Evolutionary conservation across 37 sponge, comb jelly and placozoan genomes (phyloP), one percentile per base, ranked within the genome.

Genomic region (Aplysina aerophoba): DNA sequence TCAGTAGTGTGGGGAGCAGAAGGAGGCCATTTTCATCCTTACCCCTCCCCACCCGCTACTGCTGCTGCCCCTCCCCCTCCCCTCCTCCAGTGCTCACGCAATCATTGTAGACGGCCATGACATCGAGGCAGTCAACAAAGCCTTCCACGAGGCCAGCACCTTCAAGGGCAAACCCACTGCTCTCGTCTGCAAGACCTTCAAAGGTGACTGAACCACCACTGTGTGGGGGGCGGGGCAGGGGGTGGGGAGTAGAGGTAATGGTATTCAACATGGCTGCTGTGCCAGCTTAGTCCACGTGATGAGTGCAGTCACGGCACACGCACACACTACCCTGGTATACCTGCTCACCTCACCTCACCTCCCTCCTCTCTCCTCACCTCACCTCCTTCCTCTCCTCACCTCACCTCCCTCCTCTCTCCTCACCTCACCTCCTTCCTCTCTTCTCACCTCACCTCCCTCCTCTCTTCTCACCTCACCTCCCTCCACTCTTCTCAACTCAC

Each of bases 81-180:
- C 79, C 59, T 50, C 22, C n/a, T 4, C 71, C 63, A 87, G 91
- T 17, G 94, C 82, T 83, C 86, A 98, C 65, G 91, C 97, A 36
- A 91, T 94, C 35, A 88, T 98, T 63, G 95, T 98, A 31, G 97
- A 98, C 81, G 99, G 99, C 24, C 96, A 98, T 58, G 86, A 88
- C 78, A 87, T 98, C 0, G 88, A 90, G 88, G 94, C 60, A 1
- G 13, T 98, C 27, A 74, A 77, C 73, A 55, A 79, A 27, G 95
- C 92, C 35, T 91, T 96, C 71, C 71, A 91, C 19, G 88, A 85
- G 11, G 99, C 99, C 19, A 85, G 81, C 59, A 73, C 68, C 12
- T 85, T 85, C 83, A 96, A 92, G 84, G 95, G 57, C 81, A 92
- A 90, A 78, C 99, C 99, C 38, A 92, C 97, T 37, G 87, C 90